A percentile compares a stretch with the other conserved stretches of the same genome.
phyloP scores from a whole-genome alignment of 2,888 invertebrate species.

The Drosophila dives region DNA sequence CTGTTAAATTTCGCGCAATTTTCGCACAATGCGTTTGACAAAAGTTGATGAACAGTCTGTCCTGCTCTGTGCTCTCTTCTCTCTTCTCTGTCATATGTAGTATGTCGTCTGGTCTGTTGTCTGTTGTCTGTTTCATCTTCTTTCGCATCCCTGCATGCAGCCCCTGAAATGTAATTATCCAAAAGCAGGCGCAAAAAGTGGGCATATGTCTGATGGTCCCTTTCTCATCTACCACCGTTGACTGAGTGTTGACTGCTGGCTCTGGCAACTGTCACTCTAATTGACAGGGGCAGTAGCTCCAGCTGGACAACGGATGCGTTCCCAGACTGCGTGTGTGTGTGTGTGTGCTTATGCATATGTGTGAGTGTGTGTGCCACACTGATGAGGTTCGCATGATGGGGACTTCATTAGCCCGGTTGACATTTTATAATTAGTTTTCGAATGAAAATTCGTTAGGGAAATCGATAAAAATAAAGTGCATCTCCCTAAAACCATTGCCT shows the following conservation, averaged over 20 bases:
- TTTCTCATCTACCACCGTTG: slow-evolving; percentile 5
- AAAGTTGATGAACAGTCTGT: slow-evolving; percentile 61
- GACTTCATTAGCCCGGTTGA: slow-evolving; percentile 47
- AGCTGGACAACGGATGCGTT: slow-evolving; percentile 17
- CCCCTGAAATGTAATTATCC: slow-evolving; percentile 72
- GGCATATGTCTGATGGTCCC: slow-evolving; percentile 39
- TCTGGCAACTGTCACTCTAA: slow-evolving; percentile 72
- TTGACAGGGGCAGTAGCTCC: slow-evolving; percentile 57
- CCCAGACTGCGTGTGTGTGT: not conserved
- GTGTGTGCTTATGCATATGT: slow-evolving; percentile 1
- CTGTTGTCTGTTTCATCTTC: slow-evolving; percentile 22
- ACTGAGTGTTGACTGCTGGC: slow-evolving; percentile 44
- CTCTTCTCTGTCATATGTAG: slow-evolving; percentile 2
- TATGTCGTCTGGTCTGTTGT: slow-evolving; percentile 17
- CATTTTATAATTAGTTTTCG: slow-evolving; percentile 56
- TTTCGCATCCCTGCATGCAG: slow-evolving; percentile 11
- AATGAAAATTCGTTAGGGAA: slow-evolving; percentile 21
- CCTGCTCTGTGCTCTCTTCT: not conserved
- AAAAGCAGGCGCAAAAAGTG: slow-evolving; percentile 43
- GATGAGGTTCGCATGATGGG: slow-evolving; percentile 29
- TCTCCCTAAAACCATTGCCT: not conserved
- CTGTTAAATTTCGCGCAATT: slow-evolving; percentile 66
- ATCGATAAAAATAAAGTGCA: slow-evolving; percentile 15
- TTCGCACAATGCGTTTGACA: slow-evolving; percentile 73
- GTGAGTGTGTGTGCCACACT: slow-evolving; percentile 6